Evolutionary conservation across 2,888 invertebrate species (phyloP), one percentile per base, ranked within the genome.

Genomic region (Helicoverpa assulta): DNA sequence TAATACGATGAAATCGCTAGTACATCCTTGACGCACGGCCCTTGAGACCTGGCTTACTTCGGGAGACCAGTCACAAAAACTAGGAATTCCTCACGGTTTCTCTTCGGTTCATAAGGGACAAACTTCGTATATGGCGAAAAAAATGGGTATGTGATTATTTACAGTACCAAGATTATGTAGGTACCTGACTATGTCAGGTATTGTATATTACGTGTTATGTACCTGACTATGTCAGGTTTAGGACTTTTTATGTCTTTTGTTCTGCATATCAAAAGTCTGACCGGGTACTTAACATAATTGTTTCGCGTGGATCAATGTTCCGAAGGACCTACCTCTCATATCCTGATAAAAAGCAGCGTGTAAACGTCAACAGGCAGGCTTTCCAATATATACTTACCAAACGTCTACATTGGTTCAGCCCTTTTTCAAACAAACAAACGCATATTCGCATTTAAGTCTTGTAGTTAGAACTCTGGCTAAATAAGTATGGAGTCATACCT

Each of bases 1-100:
- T 81, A 78, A 78, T 67, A 62, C 52, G 68, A 67, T 72, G 54
- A 56, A 50, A 57, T 65, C 61, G 67, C 56, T 43, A 63, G 71
- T 40, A 8, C 33, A 55, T 21, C 43, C 43, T 21, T 54, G 58
- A 56, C 50, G 40, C n/a, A 1, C 43, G 64, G 29, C 58, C 67
- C 64, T n/a, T 12, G 33, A 61, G 37, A 18, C 54, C 52, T 56
- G 67, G 67, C 67, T 80, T 80, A 70, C n/a, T 19, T 55, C 29
- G 21, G 60, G 18, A 16, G 26, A 18, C 55, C 51, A 40, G 60
- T 43, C 0, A 6, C 7, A 6, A 47, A 6, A 1, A 47, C 43
- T 43, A 43, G 16, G 16, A 5, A 1, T 47, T 47, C 1, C 7
- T 6, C n/a, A 4, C 47, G 47, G 29, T 50, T 50, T 50, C 18